Base-by-base conservation (phyloP, 92 coral and sea anemone genomes). In the Epizoanthus stellaris region DNA sequence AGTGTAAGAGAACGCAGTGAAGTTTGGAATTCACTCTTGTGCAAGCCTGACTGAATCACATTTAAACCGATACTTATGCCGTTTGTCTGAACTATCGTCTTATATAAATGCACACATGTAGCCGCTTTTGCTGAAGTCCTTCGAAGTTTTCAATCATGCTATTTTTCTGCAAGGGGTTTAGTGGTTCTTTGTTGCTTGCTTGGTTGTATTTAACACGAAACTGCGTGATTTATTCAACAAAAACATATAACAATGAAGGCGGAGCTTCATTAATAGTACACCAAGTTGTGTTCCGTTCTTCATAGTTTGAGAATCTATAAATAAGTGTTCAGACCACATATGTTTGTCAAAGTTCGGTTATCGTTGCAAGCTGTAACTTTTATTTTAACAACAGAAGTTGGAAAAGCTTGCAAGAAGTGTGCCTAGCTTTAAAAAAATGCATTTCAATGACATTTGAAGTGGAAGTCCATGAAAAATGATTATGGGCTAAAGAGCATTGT, bases 171-270 rank as follows among this genome's bases (percentile, higher is more conserved):
- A 11, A 12, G 34, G 70, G 2, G 20, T 17, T 63, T 77, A 39
- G 25, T 11, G 36, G 61, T n/a, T 5, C 42, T 19, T 47, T 58
- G 63, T 59, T 58, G 56, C 58, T 40, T 15, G 83, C 3, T 52
- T 10, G 56, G 56, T 52, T 52, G 56, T 45, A 7, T 7, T 45
- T 45, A 45, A 39, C 62, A 62, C 4, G 45, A 23, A 77, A 77
- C 82, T 60, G 52, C 39, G 11, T 79, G 83, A 63, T 63, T 79
- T 76, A 39, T 57, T 79, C 83, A 53, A 79, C 72, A 79, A 79
- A 63, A 63, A 63, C 43, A 62, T 17, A 43, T 4, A 42, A 79
- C 72, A 63, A 79, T 58, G 63, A 39, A 70, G 83, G 71, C 71
- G 83, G 71, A 58, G 14, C 42, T 61, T 42, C 25, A 15, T 63